Conservation (phyloP, 53 echinoderm and acorn worm genomes). For the Arbacia lixula region DNA sequence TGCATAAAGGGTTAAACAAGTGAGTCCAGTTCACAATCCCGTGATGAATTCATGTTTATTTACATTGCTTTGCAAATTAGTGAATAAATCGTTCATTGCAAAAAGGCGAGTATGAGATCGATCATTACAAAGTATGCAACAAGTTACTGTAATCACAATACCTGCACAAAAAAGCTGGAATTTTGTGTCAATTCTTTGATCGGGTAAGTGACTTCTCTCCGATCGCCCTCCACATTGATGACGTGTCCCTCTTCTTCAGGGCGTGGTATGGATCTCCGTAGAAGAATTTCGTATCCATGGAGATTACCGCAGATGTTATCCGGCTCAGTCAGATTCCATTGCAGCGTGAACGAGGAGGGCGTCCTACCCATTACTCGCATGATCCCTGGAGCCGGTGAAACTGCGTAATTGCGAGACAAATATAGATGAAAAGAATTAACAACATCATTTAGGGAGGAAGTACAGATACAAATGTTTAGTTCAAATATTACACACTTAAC, state of each 20-base stretch:
- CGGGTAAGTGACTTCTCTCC: background rate
- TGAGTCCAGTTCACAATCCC: no score
- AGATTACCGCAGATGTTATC: background rate
- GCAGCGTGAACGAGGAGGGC: slow-evolving; percentile 1
- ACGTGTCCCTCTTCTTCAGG: slow-evolving; percentile 1
- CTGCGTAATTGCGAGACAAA: background rate
- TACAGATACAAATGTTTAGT: no score
- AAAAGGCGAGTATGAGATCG: no score
- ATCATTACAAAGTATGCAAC: no score
- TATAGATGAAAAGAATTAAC: no score
- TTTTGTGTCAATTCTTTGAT: slow-evolving; percentile 7
- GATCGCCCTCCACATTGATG: background rate
- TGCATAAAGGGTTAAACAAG: no score
- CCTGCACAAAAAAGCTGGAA: slow-evolving; percentile 12
- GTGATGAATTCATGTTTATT: no score
- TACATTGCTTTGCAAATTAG: no score
- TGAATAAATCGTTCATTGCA: no score
- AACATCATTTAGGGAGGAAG: no score
- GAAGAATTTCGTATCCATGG: background rate
- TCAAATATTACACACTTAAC: no score
- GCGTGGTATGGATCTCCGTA: background rate
- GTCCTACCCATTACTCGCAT: background rate
- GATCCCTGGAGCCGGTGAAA: background rate
- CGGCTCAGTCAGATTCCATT: background rate
- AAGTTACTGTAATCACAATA: no score